Base-by-base conservation (phyloP, 2,797 vertebrate species). In the Etheostoma nigrum region DNA sequence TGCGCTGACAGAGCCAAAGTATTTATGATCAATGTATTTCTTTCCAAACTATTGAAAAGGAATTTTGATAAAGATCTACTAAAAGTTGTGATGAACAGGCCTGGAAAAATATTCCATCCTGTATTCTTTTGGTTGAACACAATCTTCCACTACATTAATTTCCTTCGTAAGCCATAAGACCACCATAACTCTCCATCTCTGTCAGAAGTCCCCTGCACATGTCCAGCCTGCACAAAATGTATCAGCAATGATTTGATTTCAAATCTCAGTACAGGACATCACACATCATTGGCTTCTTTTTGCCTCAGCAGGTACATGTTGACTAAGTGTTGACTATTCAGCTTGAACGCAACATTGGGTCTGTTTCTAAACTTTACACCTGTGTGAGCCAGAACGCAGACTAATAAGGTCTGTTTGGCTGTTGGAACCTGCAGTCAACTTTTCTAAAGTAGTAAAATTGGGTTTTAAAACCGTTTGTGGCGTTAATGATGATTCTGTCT, bases 121-220 rank as follows among this genome's bases (percentile, higher is more conserved):
- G 27, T 54, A 30, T 47, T 76, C 2, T 61, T 76, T 33, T 27
- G 49, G 40, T 25, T 72, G 12, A 63, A 69, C 49, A 64, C 44
- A 66, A 44, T 73, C 45, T 71, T 82, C n/a, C 45, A 49, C 30
- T 59, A 45, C 18, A 72, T 76, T 81, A 58, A 27, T 76, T 13
- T 65, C 36, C 27, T 45, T 30, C 65, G 71, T 49, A 52, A 67
- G 15, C 44, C 65, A 73, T 49, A 52, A 67, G 18, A 59, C 7
- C 65, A 47, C 36, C 53, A 76, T 51, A 68, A 60, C 52, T 79
- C 62, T 40, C 36, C 64, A 18, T 69, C 36, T 36, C 61, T 42
- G 53, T 61, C 54, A 54, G 51, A 63, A 60, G 23, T 54, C 40
- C 25, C 51, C 60, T 48, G 61, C 42, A 48, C 59, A 66, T 23